These are phyloP conservation scores for Atta cephalotes DNA, from an alignment of 1,140 invertebrate genomes.

Conservation along the genomic window DNA sequence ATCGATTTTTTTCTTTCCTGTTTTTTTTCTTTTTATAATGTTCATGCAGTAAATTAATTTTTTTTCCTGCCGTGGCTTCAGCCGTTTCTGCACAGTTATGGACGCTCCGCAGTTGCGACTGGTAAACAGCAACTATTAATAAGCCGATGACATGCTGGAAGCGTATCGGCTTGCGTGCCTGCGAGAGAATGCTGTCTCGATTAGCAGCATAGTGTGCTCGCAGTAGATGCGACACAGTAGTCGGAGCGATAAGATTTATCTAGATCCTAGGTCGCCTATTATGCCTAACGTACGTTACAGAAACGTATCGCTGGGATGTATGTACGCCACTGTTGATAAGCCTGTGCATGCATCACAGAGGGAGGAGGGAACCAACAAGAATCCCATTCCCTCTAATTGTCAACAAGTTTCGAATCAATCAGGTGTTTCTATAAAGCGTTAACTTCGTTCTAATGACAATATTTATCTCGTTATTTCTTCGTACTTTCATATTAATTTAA, in stretches of 20 bases:
- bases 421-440: background rate
- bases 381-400: background rate
- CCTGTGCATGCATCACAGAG: conserved; percentile 21
- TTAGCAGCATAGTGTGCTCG: conserved; percentile 43
- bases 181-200: conserved; percentile 40
- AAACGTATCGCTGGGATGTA: conserved; percentile 38
- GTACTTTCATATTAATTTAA: background rate
- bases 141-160: conserved; percentile 31
- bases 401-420: conserved; percentile 17
- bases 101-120: conserved; percentile 38
- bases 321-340: conserved; percentile 22
- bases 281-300: background rate
- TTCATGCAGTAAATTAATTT: conserved; percentile 16
- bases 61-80: conserved; percentile 14
- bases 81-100: conserved; percentile 14
- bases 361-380: background rate
- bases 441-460: background rate
- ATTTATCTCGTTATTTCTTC: conserved; percentile 1
- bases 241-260: conserved; percentile 48
- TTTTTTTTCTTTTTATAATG: background rate
- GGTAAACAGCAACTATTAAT: conserved; percentile 59
- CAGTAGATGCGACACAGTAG: conserved; percentile 33
- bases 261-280: conserved; percentile 53
- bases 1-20: background rate
- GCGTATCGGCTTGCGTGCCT: conserved; percentile 50